Evolutionary conservation across 1,140 invertebrate genomes (phyloP).

Genomic region (Diabrotica undecimpunctata): DNA sequence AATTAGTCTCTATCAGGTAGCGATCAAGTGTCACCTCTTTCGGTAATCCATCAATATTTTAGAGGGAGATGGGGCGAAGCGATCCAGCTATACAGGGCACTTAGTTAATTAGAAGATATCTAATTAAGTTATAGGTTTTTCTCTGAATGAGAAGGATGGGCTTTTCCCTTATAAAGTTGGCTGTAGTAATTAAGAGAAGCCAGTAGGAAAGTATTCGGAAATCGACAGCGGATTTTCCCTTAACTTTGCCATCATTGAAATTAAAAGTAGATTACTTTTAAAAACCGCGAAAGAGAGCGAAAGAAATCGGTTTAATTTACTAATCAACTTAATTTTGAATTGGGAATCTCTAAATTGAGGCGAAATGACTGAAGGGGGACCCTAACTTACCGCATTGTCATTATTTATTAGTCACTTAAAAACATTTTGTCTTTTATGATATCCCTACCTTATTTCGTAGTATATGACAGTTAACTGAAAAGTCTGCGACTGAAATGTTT

Average conservation of each 20-base stretch:
- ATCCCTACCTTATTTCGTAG: no score
- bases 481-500: no score
- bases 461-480: no score
- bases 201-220: slow-evolving; percentile 14
- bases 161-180: slow-evolving; percentile 17
- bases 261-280: slow-evolving; percentile 20
- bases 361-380: background rate
- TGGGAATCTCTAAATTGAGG: background rate
- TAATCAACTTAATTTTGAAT: slow-evolving; percentile 9
- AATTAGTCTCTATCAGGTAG: background rate
- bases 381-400: no score
- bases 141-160: slow-evolving; percentile 19
- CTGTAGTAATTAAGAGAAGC: slow-evolving; percentile 19
- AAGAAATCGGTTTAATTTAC: slow-evolving; percentile 16
- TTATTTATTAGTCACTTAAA: no score
- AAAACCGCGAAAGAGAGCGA: slow-evolving; percentile 17
- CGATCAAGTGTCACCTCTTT: slow-evolving; percentile 15
- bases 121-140: slow-evolving; percentile 25
- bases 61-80: slow-evolving; percentile 4
- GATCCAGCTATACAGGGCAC: slow-evolving; percentile 7
- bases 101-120: slow-evolving; percentile 24
- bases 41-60: slow-evolving; percentile 18
- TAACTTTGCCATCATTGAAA: slow-evolving; percentile 20
- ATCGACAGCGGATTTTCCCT: slow-evolving; percentile 17
- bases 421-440: no score